Evolutionary conservation across 2,888 invertebrate genomes (phyloP), one percentile per base, ranked within the genome.

Genomic region (Craniophora ligustri): DNA sequence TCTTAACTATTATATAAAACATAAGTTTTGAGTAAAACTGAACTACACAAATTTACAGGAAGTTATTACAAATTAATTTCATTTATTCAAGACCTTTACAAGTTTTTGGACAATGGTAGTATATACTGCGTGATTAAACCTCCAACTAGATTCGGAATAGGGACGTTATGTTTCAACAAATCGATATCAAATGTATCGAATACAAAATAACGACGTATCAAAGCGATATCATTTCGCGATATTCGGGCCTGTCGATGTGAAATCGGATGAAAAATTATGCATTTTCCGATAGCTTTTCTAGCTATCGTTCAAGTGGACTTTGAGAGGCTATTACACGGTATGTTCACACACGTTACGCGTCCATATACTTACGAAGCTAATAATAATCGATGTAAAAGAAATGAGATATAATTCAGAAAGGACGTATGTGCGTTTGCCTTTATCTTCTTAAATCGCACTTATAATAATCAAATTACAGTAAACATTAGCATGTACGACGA

Each of bases 221-320:
- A 77, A 75, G 71, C 63, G 69, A 53, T 63, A 64, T 48, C 69
- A 39, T 68, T 66, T 59, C 72, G 54, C 49, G 57, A 66, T 67
- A 73, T 74, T 76, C 71, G 66, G 76, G 67, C 65, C 75, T 79
- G 76, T 84, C 78, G 75, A 82, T 86, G 91, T 92, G 89, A 88
- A 92, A 91, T 92, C 89, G 88, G 72, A 91, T 89, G 92, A 89
- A 91, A 92, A 92, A 91, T 89, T 88, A 89, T 91, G 82, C 86
- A 87, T 89, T 92, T 92, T 91, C 88, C 88, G 88, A 89, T 85
- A 85, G 78, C 86, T 87, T 87, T 83, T 76, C 82, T 76, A 78
- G 65, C 28, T 77, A 74, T 59, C 85, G 80, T 80, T 85, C 84
- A 85, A 84, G 81, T 85, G 86, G 85, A 81, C 84, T 75, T 68